Conservation (phyloP, 2,888 invertebrate species). For the Anaspis maculata region DNA sequence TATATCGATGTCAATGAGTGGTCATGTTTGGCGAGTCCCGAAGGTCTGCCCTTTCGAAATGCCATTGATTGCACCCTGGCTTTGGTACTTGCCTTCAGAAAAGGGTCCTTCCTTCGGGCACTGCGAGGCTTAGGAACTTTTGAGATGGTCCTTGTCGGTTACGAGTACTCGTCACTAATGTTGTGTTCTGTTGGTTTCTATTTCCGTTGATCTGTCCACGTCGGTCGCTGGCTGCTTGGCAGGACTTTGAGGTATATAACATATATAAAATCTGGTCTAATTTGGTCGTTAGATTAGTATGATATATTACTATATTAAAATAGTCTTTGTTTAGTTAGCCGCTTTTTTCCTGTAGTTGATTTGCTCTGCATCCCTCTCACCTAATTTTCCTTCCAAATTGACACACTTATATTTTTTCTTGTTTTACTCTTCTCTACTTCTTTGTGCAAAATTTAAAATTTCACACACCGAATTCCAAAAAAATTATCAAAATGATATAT, state of each 20-base stretch:
- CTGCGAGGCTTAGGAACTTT: constrained; percentile 68
- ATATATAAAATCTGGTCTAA: constrained; percentile 37
- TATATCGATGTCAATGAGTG: constrained; percentile 38
- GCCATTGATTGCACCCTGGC: no score
- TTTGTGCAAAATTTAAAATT: constrained; percentile 8
- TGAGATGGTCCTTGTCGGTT: constrained; percentile 80
- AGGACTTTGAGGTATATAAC: constrained; percentile 76
- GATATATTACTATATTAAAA: no score
- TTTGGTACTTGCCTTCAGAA: no score
- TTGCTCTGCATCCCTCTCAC: constrained; percentile 26
- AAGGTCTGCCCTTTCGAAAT: constrained; percentile 19
- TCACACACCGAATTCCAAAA: no score
- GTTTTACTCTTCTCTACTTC: constrained; percentile 1
- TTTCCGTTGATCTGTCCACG: constrained; percentile 45
- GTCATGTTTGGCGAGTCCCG: constrained; percentile 32
- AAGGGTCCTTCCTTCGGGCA: no score
- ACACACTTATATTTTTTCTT: constrained; percentile 7
- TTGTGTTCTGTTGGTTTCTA: constrained; percentile 54
- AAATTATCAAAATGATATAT: no score
- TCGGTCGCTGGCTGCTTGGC: constrained; percentile 61
- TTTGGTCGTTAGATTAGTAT: constrained; percentile 42
- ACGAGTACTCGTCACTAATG: constrained; percentile 48
- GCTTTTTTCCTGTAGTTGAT: constrained; percentile 41
- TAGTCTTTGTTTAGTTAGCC: constrained; percentile 44
- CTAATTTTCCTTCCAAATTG: constrained; percentile 8